Conservation (phyloP, 2,113 vertebrate genomes). For the Hippopotamus amphibius region DNA sequence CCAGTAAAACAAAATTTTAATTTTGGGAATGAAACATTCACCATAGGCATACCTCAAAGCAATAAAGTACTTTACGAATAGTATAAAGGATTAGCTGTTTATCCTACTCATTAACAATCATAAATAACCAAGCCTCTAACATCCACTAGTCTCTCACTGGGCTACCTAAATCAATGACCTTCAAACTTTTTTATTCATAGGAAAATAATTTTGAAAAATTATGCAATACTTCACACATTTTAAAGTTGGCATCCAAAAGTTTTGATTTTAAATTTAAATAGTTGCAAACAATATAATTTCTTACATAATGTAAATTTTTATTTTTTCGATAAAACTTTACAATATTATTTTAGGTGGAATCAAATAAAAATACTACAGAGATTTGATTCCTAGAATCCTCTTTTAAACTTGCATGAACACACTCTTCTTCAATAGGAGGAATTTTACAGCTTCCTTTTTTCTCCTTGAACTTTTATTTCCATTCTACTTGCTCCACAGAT, state of each 20-base stretch:
- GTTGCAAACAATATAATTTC: conserved; percentile 28
- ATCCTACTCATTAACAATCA: background rate
- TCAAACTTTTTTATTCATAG: background rate
- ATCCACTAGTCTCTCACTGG: background rate
- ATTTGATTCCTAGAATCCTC: background rate
- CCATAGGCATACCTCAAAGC: conserved; percentile 1
- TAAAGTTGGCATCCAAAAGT: conserved; percentile 20
- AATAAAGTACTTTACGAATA: conserved; percentile 35
- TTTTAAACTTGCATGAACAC: background rate
- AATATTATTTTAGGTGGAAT: conserved; percentile 27
- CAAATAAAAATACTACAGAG: conserved; percentile 15
- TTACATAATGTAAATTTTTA: conserved; percentile 5
- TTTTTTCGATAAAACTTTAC: conserved; percentile 45
- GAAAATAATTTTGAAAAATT: conserved; percentile 52
- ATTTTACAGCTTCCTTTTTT: conserved; percentile 11
- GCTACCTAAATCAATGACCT: conserved; percentile 19
- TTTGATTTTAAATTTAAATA: conserved; percentile 53
- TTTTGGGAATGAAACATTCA: conserved; percentile 17
- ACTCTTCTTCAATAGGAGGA: background rate
- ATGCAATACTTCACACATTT: background rate
- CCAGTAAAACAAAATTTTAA: conserved; percentile 44
- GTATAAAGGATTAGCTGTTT: background rate
- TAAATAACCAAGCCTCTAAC: conserved; percentile 20
- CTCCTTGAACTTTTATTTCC: conserved; percentile 2
- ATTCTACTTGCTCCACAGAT: background rate